Percentiles rank a stretch among this genome's conserved stretches.
Conservation (phyloP, 92 coral and sea anemone genomes). For the Chrysogorgia sp. region DNA sequence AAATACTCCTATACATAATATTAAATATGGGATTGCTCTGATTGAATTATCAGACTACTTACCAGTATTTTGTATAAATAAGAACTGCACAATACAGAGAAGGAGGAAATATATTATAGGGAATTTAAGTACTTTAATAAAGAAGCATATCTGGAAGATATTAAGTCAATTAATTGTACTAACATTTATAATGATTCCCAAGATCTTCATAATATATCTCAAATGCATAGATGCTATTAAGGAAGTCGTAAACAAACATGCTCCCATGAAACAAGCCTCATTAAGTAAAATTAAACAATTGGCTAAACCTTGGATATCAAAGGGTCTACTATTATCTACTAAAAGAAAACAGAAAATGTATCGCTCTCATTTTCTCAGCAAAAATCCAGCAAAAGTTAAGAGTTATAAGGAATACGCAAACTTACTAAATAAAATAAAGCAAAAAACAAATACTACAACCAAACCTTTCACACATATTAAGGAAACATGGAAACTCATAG, state of each 20-base stretch:
- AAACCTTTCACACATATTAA: background rate
- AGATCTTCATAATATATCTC: background rate
- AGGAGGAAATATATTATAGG: background rate
- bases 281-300: constrained; percentile 54
- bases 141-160: background rate
- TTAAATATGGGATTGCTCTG: constrained; percentile 60
- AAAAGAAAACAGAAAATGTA: constrained; percentile 19
- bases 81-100: constrained; percentile 33
- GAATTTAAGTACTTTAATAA: constrained; percentile 8
- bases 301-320: constrained; percentile 51
- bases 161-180: background rate
- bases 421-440: background rate
- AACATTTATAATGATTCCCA: constrained; percentile 1
- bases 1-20: constrained; percentile 28
- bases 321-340: constrained; percentile 14
- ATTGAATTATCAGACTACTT: constrained; percentile 60
- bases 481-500: too few relatives aligned
- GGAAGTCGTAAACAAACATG: constrained; percentile 44
- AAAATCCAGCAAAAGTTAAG: background rate
- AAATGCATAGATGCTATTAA: constrained; percentile 29
- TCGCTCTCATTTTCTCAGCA: background rate
- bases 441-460: background rate
- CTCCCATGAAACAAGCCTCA: constrained; percentile 48
- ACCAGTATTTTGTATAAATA: constrained; percentile 60
- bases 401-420: background rate